These are phyloP conservation scores for Pseudorhiza aurosa DNA, from an alignment of 30 jellyfish, hydroid and myxozoan species.

Conservation along the genomic window DNA sequence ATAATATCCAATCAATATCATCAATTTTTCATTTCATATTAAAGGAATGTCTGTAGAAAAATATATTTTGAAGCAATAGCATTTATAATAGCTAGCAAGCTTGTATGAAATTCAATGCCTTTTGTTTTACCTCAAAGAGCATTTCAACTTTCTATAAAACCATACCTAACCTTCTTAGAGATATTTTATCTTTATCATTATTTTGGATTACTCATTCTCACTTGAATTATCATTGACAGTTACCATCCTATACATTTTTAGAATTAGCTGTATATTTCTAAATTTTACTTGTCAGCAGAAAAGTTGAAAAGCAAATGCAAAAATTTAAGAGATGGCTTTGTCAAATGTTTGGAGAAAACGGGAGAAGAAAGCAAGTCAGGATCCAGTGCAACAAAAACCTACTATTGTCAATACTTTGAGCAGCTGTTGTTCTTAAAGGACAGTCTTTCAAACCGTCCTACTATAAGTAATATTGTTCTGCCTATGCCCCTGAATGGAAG, in stretches of 20 bases:
- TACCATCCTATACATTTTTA: background rate
- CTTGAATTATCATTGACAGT: too few relatives aligned
- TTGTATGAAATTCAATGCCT: background rate
- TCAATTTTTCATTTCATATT: background rate
- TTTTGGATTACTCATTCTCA: background rate
- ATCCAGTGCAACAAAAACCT: constrained; percentile 8
- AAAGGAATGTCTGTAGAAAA: background rate
- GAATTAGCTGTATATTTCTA: background rate
- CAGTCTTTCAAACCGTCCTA: constrained; percentile 14
- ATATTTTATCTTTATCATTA: background rate
- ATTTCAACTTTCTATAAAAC: background rate
- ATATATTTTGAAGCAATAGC: background rate
- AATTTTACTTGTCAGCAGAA: constrained; percentile 28
- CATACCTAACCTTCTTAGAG: background rate
- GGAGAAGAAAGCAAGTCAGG: constrained; percentile 18
- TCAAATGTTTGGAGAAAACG: constrained; percentile 32
- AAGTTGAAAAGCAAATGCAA: constrained; percentile 33
- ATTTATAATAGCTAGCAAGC: background rate
- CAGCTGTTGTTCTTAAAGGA: constrained; percentile 27
- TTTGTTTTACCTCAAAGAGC: background rate
- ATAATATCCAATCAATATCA: background rate
- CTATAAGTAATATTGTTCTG: constrained; percentile 20
- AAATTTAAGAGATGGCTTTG: constrained; percentile 32
- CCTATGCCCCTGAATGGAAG: too few relatives aligned
- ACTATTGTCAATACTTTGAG: constrained; percentile 17